phyloP scores from a whole-genome alignment of 2,113 vertebrate genomes.

The Spermophilus dauricus region DNA sequence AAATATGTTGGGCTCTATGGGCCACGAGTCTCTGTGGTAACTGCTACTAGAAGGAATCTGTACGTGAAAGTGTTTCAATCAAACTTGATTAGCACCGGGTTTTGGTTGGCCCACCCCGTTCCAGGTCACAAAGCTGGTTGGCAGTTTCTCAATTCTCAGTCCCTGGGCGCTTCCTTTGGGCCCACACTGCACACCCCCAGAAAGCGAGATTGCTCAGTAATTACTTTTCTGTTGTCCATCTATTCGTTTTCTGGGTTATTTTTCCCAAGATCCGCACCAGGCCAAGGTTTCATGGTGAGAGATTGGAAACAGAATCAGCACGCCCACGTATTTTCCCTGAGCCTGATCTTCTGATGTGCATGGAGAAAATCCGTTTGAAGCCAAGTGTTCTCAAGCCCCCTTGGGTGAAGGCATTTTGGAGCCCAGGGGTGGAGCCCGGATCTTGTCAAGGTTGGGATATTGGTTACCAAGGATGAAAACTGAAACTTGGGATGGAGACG shows the following conservation, averaged over 20 bases:
- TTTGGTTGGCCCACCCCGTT: fast-evolving
- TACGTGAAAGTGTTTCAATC: neutral
- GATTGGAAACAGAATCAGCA: neutral
- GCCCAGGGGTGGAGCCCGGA: neutral
- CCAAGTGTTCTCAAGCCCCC: neutral
- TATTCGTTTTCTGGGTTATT: neutral
- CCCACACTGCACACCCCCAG: neutral
- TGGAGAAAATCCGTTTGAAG: neutral
- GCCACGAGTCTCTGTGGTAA: neutral
- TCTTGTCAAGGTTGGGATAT: neutral
- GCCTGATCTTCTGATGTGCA: fast-evolving
- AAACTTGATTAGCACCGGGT: neutral
- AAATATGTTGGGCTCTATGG: neutral
- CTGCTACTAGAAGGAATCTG: neutral
- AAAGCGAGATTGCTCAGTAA: neutral
- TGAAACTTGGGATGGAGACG: neutral
- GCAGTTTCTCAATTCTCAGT: neutral
- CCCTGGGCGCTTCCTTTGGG: neutral
- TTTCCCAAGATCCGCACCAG: neutral
- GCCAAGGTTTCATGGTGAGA: neutral
- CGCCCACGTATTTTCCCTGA: neutral
- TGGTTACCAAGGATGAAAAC: neutral
- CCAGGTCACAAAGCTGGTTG: neutral
- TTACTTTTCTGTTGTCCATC: neutral
- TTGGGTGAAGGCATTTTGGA: neutral